Base-by-base conservation (phyloP, 2,113 vertebrate genomes). In the Tylochromis polylepis region DNA sequence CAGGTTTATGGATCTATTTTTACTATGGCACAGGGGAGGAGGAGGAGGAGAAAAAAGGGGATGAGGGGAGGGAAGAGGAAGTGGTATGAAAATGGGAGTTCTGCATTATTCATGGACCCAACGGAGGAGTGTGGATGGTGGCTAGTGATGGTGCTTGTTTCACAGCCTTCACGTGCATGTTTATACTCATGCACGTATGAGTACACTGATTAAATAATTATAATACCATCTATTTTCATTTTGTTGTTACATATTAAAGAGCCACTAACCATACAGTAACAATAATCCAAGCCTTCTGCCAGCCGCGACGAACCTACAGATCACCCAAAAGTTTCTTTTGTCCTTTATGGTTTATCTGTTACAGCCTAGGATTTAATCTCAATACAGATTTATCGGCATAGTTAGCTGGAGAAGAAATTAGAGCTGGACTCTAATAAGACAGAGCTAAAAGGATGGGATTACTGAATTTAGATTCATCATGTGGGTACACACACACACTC, bases 1-100 rank as follows among this genome's bases (percentile, higher is more conserved):
- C 85, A 94, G 93, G 90, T 92, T 94, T 92, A 85, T 49, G 84
- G 36, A 90, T 94, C 92, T 95, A 94, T 95, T 94, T 95, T 94
- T 94, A 90, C 92, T 88, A 57, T 12, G 20, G 88, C 87, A 85
- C 90, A 86, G 51, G 22, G 62, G 81, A 65, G 53, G 81, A 34
- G 49, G 77, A 78, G 88, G 85, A 87, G 85, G 88, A 90, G 88
- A 75, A 55, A 75, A 75, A 85, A 41, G 29, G 85, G 83, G 85
- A 79, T 83, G 56, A 62, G 70, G 78, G 83, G 83, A 82, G 81
- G 62, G 70, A 89, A 83, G 86, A 91, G 88, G 91, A 94, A 93
- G 92, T 92, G 91, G 84, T 78, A 92, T 87, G 90, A 92, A 93
- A 91, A 95, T 94, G 91, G 85, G 83, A 87, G 70, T 46, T 85